Percentiles rank a stretch among this genome's conserved stretches.
These are phyloP conservation scores for Heliconius erato DNA, from an alignment of 2,888 invertebrate genomes.

Conservation along the genomic window DNA sequence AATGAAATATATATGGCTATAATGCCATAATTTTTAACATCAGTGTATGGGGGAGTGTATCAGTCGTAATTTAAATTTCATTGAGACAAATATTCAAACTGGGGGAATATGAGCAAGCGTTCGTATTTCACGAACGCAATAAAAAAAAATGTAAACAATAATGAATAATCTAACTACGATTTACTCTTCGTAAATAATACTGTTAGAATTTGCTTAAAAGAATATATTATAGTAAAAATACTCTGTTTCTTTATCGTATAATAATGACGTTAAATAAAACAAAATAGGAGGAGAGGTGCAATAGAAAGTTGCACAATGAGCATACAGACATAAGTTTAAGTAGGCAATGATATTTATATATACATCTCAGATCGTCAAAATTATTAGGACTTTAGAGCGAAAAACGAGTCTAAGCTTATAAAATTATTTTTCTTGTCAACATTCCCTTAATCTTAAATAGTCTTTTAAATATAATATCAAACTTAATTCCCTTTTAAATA, in stretches of 20 bases:
- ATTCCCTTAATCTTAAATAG: no score
- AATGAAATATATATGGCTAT: not conserved
- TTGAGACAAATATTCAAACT: constrained; percentile 84
- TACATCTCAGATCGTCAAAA: not conserved
- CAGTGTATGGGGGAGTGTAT: constrained; percentile 66
- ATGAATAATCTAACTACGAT: not conserved
- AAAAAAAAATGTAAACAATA: not conserved
- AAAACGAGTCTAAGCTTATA: not conserved
- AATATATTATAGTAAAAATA: not conserved
- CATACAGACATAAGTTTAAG: no score
- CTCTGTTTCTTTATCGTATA: no score
- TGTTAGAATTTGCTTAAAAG: not conserved
- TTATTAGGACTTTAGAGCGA: not conserved
- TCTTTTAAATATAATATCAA: not conserved
- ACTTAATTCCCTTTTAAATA: constrained; percentile 1
- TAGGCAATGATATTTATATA: no score
- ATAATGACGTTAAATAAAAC: no score
- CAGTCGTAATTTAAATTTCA: constrained; percentile 81
- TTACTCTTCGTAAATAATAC: not conserved
- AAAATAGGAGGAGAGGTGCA: no score
- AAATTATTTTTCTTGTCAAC: not conserved
- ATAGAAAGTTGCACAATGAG: no score
- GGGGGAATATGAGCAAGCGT: constrained; percentile 66
- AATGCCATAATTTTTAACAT: constrained; percentile 70
- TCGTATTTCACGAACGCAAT: constrained; percentile 13